Percentiles rank a stretch among this genome's conserved stretches.
These are phyloP conservation scores for Bembecia ichneumoniformis DNA, from an alignment of 2,888 invertebrate species.

Conservation along the genomic window DNA sequence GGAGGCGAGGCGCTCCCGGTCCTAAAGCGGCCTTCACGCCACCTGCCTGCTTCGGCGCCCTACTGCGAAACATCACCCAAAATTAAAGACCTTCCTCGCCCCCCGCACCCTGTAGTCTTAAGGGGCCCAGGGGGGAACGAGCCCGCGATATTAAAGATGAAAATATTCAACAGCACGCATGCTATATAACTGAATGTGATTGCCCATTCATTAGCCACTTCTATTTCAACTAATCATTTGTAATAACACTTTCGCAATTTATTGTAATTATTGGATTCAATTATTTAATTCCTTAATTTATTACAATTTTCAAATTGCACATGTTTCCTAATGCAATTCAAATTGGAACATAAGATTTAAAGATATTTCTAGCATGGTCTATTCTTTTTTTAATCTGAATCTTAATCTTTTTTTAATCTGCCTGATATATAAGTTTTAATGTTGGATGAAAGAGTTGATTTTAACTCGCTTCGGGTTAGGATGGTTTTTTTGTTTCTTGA, in stretches of 20 bases:
- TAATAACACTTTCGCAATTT: too few species aligned
- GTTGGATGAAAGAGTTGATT: too few species aligned
- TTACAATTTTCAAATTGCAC: neutral
- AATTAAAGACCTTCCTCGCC: neutral
- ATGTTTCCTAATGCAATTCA: neutral
- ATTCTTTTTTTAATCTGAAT: too few species aligned
- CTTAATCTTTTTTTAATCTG: too few species aligned
- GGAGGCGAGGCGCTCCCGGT: conserved; percentile 52
- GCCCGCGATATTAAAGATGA: conserved; percentile 1
- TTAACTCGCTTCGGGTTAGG: too few species aligned
- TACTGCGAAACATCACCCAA: conserved; percentile 1
- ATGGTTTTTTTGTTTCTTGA: too few species aligned
- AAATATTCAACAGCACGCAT: conserved; percentile 16
- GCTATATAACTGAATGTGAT: conserved; percentile 39
- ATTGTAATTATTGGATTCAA: too few species aligned
- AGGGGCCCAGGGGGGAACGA: neutral
- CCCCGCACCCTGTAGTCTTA: neutral
- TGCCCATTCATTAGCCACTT: conserved; percentile 42
- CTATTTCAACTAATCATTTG: too few species aligned
- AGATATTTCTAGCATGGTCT: too few species aligned
- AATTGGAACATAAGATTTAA: too few species aligned
- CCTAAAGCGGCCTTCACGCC: conserved; percentile 50
- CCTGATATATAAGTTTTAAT: too few species aligned
- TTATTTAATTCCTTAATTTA: neutral
- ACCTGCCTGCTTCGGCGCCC: conserved; percentile 38